These are phyloP conservation scores for Sorex fumeus DNA, from an alignment of 2,113 vertebrate species.

Conservation along the genomic window DNA sequence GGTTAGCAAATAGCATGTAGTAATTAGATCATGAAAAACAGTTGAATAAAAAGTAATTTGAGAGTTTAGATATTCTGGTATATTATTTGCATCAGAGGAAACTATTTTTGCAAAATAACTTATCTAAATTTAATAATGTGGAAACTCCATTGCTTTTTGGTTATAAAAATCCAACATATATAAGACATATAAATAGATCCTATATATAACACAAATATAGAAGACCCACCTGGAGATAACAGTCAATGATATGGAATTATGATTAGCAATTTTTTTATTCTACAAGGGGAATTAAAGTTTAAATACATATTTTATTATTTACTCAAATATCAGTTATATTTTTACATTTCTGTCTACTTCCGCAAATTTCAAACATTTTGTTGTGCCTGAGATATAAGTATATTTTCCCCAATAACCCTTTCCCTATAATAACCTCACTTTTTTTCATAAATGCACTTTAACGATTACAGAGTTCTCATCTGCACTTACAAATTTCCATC, in stretches of 20 bases:
- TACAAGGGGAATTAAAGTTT: neutral
- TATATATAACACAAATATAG: neutral
- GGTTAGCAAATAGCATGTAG: neutral
- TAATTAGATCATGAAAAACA: neutral
- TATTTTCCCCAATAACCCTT: neutral
- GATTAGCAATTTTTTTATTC: neutral
- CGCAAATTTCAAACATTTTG: neutral
- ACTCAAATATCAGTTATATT: neutral
- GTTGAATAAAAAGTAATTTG: neutral
- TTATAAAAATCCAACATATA: neutral
- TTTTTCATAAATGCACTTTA: neutral
- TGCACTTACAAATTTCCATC: neutral
- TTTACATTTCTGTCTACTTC: neutral
- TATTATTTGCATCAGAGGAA: neutral
- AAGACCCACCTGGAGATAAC: neutral
- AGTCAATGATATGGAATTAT: neutral
- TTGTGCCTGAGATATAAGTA: neutral
- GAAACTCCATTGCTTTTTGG: neutral
- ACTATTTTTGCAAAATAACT: constrained; percentile 2
- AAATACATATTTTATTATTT: neutral
- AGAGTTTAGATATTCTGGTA: neutral
- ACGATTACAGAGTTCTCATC: neutral
- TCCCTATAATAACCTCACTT: neutral
- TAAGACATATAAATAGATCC: neutral
- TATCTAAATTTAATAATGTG: neutral